Evolutionary conservation across 2,113 vertebrate species (phyloP).

Genomic region (Oreochromis aureus): DNA sequence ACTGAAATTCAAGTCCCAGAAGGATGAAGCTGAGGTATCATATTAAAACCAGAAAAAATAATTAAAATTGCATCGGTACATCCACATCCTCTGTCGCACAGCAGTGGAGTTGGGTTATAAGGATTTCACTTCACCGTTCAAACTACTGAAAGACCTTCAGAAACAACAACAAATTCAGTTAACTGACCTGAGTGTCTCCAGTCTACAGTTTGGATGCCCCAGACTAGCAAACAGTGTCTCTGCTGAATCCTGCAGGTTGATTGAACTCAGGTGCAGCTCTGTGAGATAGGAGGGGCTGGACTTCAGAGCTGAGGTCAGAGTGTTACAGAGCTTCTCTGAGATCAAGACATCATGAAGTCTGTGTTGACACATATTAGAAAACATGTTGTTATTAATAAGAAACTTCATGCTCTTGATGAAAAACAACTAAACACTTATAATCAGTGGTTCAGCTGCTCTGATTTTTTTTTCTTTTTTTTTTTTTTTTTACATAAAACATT

Average conservation of each 20-base stretch:
- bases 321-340: not conserved
- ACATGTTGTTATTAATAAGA: not conserved
- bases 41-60: not conserved
- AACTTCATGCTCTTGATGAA: not conserved
- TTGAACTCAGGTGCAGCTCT: not conserved
- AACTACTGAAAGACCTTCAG: not conserved
- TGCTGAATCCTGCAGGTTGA: not conserved
- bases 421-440: not conserved
- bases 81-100: not conserved
- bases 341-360: not conserved
- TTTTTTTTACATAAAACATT: not conserved
- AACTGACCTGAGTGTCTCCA: not conserved
- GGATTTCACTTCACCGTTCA: not conserved
- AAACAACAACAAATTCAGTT: not conserved
- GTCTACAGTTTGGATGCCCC: not conserved
- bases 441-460: not conserved
- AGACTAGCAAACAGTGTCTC: rapidly evolving
- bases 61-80: not conserved
- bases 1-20: too few relatives aligned
- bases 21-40: too few relatives aligned
- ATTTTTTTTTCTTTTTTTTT: not conserved
- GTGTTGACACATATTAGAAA: not conserved
- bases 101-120: rapidly evolving
- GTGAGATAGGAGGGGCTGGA: not conserved
- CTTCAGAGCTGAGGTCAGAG: not conserved